Conservation (phyloP, 2,888 invertebrate species). For the Drosophila buzzatii region DNA sequence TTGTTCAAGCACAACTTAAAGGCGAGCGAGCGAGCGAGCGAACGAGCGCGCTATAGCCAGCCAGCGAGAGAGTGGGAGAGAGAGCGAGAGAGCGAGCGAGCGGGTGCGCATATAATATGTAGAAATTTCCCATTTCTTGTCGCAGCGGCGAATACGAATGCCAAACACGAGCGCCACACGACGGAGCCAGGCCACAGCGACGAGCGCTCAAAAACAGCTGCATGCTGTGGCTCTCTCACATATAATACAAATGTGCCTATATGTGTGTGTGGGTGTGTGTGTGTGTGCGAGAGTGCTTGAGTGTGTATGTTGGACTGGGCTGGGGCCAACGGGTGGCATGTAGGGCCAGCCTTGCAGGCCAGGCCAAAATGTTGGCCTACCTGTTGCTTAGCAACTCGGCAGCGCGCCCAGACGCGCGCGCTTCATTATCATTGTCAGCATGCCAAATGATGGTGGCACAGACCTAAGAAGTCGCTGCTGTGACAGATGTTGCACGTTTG, state of each 20-base stretch:
- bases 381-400: slow-evolving; percentile 81
- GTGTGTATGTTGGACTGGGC: neutral
- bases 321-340: neutral
- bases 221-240: slow-evolving; percentile 28
- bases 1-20: slow-evolving; percentile 62
- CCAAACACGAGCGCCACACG: slow-evolving; percentile 24
- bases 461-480: slow-evolving; percentile 9
- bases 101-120: slow-evolving; percentile 9
- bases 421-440: slow-evolving; percentile 61
- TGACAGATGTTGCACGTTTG: slow-evolving; percentile 47
- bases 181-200: slow-evolving; percentile 12
- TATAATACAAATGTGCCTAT: neutral
- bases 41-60: neutral
- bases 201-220: slow-evolving; percentile 46
- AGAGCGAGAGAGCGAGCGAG: slow-evolving; percentile 6
- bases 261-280: neutral
- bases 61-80: neutral
- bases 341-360: slow-evolving; percentile 14
- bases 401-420: slow-evolving; percentile 47
- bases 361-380: slow-evolving; percentile 70
- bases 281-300: neutral
- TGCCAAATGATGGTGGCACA: slow-evolving; percentile 33
- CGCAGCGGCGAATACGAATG: slow-evolving; percentile 52
- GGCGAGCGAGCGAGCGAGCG: neutral
- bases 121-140: slow-evolving; percentile 53